phyloP scores from a whole-genome alignment of 2,888 invertebrate genomes.

The Diarsia rubi region DNA sequence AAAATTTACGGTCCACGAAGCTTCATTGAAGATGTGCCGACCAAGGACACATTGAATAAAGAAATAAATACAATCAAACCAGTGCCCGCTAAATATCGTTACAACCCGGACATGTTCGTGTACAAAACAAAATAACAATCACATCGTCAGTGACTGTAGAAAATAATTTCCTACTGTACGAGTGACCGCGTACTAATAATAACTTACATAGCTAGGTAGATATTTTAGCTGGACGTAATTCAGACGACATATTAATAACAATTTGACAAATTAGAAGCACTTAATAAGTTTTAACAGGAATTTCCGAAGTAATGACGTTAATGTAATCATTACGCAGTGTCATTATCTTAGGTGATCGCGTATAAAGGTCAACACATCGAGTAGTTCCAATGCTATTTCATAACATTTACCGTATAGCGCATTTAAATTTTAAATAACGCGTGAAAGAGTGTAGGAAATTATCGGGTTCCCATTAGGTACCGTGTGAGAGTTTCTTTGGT shows the following conservation, averaged over 20 bases:
- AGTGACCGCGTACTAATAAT: conserved; percentile 54
- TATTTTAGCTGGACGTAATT: conserved; percentile 36
- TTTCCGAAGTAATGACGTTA: conserved; percentile 41
- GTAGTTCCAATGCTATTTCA: conserved; percentile 63
- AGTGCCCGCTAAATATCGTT: conserved; percentile 70
- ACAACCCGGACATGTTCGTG: conserved; percentile 67
- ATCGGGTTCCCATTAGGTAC: conserved; percentile 72
- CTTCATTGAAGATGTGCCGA: conserved; percentile 79
- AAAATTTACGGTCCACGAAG: conserved; percentile 80
- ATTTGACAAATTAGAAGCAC: conserved; percentile 39
- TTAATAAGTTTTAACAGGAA: conserved; percentile 36
- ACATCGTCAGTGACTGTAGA: conserved; percentile 56
- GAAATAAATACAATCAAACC: conserved; percentile 72
- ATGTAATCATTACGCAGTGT: conserved; percentile 30
- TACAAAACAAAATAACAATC: conserved; percentile 67
- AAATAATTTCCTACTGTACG: conserved; percentile 66
- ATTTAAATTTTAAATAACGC: conserved; percentile 80
- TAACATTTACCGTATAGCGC: conserved; percentile 65
- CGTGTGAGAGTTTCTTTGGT: conserved; percentile 73
- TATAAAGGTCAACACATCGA: conserved; percentile 61
- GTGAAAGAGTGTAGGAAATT: conserved; percentile 73
- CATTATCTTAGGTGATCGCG: conserved; percentile 43
- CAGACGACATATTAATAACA: conserved; percentile 36
- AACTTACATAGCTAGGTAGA: conserved; percentile 34
- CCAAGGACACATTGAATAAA: conserved; percentile 79